phyloP scores from a whole-genome alignment of 1,140 invertebrate genomes.

The Bombus turneri region DNA sequence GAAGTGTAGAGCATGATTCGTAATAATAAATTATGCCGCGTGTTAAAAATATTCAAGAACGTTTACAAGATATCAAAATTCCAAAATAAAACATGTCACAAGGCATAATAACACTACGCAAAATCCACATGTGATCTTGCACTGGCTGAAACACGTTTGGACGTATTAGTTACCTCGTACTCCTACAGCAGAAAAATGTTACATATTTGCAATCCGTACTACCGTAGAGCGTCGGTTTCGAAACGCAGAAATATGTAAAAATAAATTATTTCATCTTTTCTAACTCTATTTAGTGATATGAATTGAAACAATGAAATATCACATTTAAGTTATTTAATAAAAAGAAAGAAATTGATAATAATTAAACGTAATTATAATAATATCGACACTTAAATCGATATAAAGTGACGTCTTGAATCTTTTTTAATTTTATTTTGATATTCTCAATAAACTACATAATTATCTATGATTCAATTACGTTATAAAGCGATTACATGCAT shows the following conservation, averaged over 20 bases:
- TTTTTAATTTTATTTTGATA: not conserved
- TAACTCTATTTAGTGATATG: not conserved
- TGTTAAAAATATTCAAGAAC: not conserved
- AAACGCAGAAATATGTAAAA: not conserved
- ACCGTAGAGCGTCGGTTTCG: not conserved
- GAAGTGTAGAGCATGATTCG: not conserved
- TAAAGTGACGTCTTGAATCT: not conserved
- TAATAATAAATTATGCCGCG: not conserved
- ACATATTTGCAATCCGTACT: not conserved
- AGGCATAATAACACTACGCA: not conserved
- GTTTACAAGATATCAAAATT: not conserved
- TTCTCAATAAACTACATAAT: not conserved
- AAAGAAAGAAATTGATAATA: not conserved
- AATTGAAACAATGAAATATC: too few relatives aligned
- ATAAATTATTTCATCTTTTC: not conserved
- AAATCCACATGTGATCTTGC: too few relatives aligned
- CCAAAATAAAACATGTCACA: not conserved
- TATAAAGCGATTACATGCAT: not conserved
- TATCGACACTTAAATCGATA: not conserved
- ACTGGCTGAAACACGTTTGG: not conserved
- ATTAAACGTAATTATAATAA: not conserved
- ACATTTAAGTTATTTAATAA: not conserved
- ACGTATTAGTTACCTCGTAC: too few relatives aligned
- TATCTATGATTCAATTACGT: too few relatives aligned
- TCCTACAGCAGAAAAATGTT: not conserved